Base-by-base conservation (phyloP, 2,888 invertebrate species). In the Chrysolina haemoptera region DNA sequence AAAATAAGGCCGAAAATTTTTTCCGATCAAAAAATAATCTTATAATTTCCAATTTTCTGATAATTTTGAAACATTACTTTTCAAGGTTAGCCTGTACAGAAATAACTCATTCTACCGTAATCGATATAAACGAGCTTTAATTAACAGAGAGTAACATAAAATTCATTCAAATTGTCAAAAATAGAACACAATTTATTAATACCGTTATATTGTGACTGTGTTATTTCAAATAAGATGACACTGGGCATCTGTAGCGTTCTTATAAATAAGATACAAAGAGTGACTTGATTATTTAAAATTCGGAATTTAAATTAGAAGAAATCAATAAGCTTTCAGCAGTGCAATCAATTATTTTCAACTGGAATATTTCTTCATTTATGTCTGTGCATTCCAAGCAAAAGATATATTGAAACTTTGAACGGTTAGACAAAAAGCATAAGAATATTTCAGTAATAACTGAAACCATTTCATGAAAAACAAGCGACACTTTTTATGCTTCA, bases 401-500 rank as follows among this genome's bases (percentile, higher is more conserved):
- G 11, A 20, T 20, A 53, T 22, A 20, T 53, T 11, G 9, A 53
- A 53, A 3, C 10, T 10, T 53, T 53, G 20, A 8, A 2, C 43
- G 43, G 14, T 43, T 43, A 12, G 14, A 14, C 43, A n/a, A 50
- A 16, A 59, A 35, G 8, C 59, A 6, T n/a, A 27, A 46, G n/a
- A 46, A 59, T 16, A 59, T 59, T 59, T 59, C 59, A 27, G 27
- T 35, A 59, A 35, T 16, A 59, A 14, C 59, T 14, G 22, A 59
- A 59, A 59, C 8, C 50, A 71, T 72, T 75, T 71, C 75, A 71
- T 62, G 77, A 77, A 76, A 76, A 68, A 70, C 62, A 68, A 68
- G 50, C 76, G 80, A 79, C 77, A 76, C 78, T 81, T 82, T 82
- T 79, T 80, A 82, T 75, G 81, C 80, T 78, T 78, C 80, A 78